These are phyloP conservation scores for Macrosoma leucophasiata DNA, from an alignment of 2,888 invertebrate genomes.

Conservation along the genomic window DNA sequence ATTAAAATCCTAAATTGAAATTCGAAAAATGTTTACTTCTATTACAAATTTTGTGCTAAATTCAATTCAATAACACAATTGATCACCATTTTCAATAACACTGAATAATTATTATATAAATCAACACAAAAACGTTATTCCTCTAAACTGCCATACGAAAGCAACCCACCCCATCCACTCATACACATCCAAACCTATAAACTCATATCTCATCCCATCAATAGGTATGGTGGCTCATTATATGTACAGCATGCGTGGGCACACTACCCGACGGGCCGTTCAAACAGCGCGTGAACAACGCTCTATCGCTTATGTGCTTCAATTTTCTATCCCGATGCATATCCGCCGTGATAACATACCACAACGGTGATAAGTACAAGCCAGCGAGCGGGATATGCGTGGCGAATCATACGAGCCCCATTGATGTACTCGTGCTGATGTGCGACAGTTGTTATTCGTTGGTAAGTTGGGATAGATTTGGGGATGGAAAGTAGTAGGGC, in stretches of 20 bases:
- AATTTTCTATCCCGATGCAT: conserved; percentile 94
- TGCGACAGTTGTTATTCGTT: conserved; percentile 98
- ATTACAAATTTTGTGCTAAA: no score
- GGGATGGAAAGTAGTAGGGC: no score
- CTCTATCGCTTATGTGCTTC: conserved; percentile 92
- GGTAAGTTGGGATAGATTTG: conserved; percentile 77
- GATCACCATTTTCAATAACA: no score
- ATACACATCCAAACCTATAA: no score
- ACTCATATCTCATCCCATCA: no score
- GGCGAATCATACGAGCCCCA: conserved; percentile 99
- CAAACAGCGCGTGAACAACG: conserved; percentile 87
- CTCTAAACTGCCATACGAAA: no score
- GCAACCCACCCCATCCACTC: no score
- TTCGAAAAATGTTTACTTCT: no score
- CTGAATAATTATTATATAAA: no score
- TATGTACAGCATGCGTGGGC: conserved; percentile 91
- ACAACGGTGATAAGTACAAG: conserved; percentile 90
- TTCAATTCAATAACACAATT: no score
- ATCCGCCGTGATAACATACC: conserved; percentile 91
- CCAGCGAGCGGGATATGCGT: conserved; percentile 92
- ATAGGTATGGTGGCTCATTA: conserved; percentile 90
- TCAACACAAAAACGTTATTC: no score
- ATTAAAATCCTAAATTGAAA: no score
- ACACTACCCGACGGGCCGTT: conserved; percentile 85
- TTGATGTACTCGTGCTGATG: conserved; percentile 97